These are phyloP conservation scores for Hippocampus abdominalis DNA, from an alignment of 2,113 vertebrate genomes.

Conservation along the genomic window DNA sequence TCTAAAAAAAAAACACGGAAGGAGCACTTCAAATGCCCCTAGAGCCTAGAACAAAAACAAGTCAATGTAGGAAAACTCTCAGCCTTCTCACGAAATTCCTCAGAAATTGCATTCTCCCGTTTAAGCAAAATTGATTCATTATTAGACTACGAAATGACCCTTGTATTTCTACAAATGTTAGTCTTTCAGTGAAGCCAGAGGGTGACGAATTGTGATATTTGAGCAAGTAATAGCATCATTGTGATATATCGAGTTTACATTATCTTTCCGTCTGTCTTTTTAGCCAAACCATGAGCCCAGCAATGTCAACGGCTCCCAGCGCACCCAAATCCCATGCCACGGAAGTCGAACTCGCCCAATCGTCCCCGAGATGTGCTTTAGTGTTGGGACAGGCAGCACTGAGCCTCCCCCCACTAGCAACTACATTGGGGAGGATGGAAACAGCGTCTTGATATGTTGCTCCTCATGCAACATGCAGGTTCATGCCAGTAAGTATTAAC, in stretches of 20 bases:
- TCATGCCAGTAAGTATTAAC: slow-evolving; percentile 87
- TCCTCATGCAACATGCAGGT: slow-evolving; percentile 88
- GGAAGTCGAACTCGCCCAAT: slow-evolving; percentile 82
- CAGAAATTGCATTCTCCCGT: no score
- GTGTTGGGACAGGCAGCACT: slow-evolving; percentile 80
- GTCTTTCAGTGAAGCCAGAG: neutral
- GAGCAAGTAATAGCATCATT: neutral
- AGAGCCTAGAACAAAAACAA: no score
- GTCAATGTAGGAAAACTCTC: no score
- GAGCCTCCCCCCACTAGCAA: slow-evolving; percentile 87
- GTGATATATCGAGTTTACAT: neutral
- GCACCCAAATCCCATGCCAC: slow-evolving; percentile 54
- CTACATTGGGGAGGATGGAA: slow-evolving; percentile 85
- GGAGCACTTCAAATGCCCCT: no score
- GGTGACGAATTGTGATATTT: neutral
- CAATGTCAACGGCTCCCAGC: neutral
- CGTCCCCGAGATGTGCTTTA: slow-evolving; percentile 97
- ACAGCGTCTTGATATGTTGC: slow-evolving; percentile 86
- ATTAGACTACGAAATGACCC: neutral
- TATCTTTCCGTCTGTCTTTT: slow-evolving; percentile 1
- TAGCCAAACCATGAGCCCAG: slow-evolving; percentile 70
- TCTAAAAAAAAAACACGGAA: no score
- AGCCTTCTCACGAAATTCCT: no score
- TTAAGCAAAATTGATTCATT: no score
- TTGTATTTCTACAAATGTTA: neutral